Base-by-base conservation (phyloP, 2,113 vertebrate species). In the Otis tarda region DNA sequence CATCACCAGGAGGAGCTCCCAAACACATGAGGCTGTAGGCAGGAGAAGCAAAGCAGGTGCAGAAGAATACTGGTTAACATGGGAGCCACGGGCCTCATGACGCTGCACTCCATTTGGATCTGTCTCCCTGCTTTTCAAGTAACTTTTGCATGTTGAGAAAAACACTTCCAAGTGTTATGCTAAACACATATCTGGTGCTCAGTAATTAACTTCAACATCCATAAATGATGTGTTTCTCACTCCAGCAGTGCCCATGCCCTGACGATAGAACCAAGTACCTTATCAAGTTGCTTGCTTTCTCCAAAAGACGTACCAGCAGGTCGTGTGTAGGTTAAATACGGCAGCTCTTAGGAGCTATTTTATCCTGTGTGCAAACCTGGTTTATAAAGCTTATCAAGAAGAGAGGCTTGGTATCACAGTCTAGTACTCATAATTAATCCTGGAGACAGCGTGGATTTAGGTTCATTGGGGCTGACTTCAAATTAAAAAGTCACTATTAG, bases 371-470 rank as follows among this genome's bases (percentile, higher is more conserved):
- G 97, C 94, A 97, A 98, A 98, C 97, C 95, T 97, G 93, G 96
- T 97, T 95, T 92, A 94, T 93, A 97, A 90, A 98, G 97, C 97
- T 98, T 97, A 98, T 97, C 97, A 95, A 96, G 95, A 92, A 94
- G 97, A 97, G 95, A 98, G 92, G 97, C 96, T 98, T 97, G 97
- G 91, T 97, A 82, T 93, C 97, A 89, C 97, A 97, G 97, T 96
- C 97, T 98, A 97, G 97, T 97, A 97, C 97, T 97, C 97, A 96
- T 98, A 97, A 98, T 98, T 98, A 98, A 98, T 98, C 97, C 98
- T 85, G 76, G 97, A 98, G 97, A 97, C 97, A 96, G 96, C 83
- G 31, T 22, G 95, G 98, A 98, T 98, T 98, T 98, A 97, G 95
- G 92, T 96, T 97, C 97, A 95, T 98, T 96, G 96, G 97, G 96